Base-by-base conservation (phyloP, 2,888 invertebrate species). In the Sialis fuliginosa region DNA sequence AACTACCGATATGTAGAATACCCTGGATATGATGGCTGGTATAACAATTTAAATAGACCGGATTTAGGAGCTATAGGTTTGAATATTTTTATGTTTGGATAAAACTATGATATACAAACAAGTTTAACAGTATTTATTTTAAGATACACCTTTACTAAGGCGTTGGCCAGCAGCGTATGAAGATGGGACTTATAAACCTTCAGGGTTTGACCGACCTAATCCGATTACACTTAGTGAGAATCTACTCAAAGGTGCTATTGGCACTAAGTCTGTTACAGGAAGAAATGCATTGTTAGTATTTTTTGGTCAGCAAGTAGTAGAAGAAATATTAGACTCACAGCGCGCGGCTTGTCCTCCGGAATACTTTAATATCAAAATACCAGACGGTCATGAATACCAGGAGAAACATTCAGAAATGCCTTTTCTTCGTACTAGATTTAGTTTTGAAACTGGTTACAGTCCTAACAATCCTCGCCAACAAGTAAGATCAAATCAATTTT, bases 261-360 rank as follows among this genome's bases (percentile, higher is more conserved):
- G 64, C 5, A 55, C 57, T 5, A 49, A 53, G 48, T 74, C 74
- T 4, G 60, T 58, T 51, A 66, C 65, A 8, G 71, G 71, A 35
- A 70, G 69, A 56, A 75, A 69, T 49, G 74, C 72, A 1, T 61
- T 77, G 22, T 60, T 75, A 13, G 73, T 75, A 4, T 77, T 70
- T 57, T 77, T 76, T 56, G 76, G 74, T 40, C 75, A 76, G 58
- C 75, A 76, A 60, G 68, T 76, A 1, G 74, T 75, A 8, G 74
- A 76, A 54, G 77, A 77, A 62, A 69, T 77, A 48, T 56, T 77
- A 40, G 75, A 77, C 60, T 69, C 74, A 1, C 73, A 75, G 57
- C 60, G 70, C 53, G 64, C 73, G n/a, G 71, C 71, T 9, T 76
- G 75, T 60, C 75, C 74, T 6, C 70, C 72, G 0, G 74, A 75